Evolutionary conservation across 2,888 invertebrate species (phyloP), one percentile per base, ranked within the genome.

Genomic region (Xestia xanthographa): DNA sequence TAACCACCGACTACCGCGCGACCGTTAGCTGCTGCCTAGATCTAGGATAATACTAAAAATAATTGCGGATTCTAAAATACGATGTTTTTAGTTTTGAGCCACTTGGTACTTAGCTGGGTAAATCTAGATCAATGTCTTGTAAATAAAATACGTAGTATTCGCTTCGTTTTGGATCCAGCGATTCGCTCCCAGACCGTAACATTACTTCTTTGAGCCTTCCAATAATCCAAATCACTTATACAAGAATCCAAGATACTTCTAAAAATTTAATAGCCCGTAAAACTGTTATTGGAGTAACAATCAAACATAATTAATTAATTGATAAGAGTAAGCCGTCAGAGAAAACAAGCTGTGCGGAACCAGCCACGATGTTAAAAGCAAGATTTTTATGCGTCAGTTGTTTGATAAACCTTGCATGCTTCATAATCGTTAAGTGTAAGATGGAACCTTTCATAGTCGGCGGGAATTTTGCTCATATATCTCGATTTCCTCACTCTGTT

Each of bases 1-100:
- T 91, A 90, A 90, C 88, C 85, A 84, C 87, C 58, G 81, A 87
- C 90, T 89, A 90, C 89, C 82, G 85, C 63, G 79, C 67, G 82
- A 82, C 87, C 90, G 89, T 90, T 90, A 90, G 84, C 63, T 62
- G 68, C 73, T 73, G 71, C 67, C 70, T 53, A 79, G 77, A 85
- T 78, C 63, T 66, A 71, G 43, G 85, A 87, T 87, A 86, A 66
- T 66, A 68, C 77, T 79, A 80, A 85, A 85, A 84, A 81, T 86
- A 84, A 82, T 86, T 85, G 87, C 73, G 63, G 56, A 78, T 58
- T 77, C 17, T 81, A 84, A 84, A 83, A 80, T 83, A 80, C 80
- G 66, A 80, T 84, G 75, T 77, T 80, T 74, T 84, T 84, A 75
- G 72, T 63, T 75, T 67, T 60, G 26, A 70, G 20, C 70, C 50